Base-by-base conservation (phyloP, 2,888 invertebrate genomes). In the Sylvicola cinctus region DNA sequence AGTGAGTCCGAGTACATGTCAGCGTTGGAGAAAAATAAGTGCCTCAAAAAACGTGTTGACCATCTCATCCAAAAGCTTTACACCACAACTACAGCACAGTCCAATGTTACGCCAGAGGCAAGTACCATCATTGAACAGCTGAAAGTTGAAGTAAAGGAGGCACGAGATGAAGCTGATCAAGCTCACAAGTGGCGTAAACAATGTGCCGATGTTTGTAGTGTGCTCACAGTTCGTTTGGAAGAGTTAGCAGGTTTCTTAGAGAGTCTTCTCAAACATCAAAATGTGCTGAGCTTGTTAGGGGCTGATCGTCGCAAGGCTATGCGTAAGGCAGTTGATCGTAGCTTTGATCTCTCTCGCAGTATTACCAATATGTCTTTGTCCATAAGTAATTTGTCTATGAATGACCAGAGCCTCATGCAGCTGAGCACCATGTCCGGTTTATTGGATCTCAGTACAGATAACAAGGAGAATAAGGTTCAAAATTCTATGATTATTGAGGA, bases 241-340 rank as follows among this genome's bases (percentile, higher is more conserved):
- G 65, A 66, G 43, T 46, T 66, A 23, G 63, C 64, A 1, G 46
- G 55, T 28, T 66, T 66, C 43, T 46, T 66, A 32, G 60, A 63
- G 38, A 58, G 61, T 1, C 46, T 66, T 26, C 46, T 65, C 10
- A 52, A 53, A 40, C 54, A 61, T 31, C 58, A 57, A 42, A 48
- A 50, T 0, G 49, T 58, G 11, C 40, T 57, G 13, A 58, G 58
- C 17, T 51, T 56, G 32, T 39, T 61, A 14, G 58, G 59, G 3
- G 44, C 44, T 6, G 52, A 54, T 23, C 53, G 56, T 39, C 54
- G 55, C 28, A 45, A 45, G 32, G 48, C 49, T 32, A 41, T 62
- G 11, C 48, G 54, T 17, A 51, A 55, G 40, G 54, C 58, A 4
- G 51, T 62, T 27, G 55, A 57, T 36, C 49, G 50, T 33, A 60